Base-by-base conservation (phyloP, 2,888 invertebrate genomes). In the Molanna angustata region DNA sequence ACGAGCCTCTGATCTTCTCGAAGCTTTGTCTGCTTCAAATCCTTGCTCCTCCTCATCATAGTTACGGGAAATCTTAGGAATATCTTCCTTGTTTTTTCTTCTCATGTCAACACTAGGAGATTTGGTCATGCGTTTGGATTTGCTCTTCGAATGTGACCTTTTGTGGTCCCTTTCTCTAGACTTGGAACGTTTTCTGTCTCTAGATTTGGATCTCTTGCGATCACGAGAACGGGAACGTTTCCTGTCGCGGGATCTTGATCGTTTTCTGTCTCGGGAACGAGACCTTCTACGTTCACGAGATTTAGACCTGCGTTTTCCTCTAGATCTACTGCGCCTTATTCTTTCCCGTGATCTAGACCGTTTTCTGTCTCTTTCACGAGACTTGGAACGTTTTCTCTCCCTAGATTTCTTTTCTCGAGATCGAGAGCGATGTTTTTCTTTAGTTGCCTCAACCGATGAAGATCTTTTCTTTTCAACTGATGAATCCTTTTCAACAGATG, bases 141-240 rank as follows among this genome's bases (percentile, higher is more conserved):
- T 69, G 56, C 71, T 68, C 75, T 79, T 67, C 62, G 80, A 70
- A 63, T 70, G 60, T 2, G 71, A 67, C 63, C 76, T 70, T 0
- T 77, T 69, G 14, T 71, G 69, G 66, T 70, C 78, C 58, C 69
- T 74, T 56, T 77, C 77, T 40, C 77, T 70, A 1, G 80, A 81
- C 0, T 77, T 69, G 0, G 79, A 74, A n/a, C 70, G 60, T 52
- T 64, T 66, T 40, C 69, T 65, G 9, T 72, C 71, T 31, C 70
- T 41, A 66, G 69, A 66, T 18, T 66, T 61, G 7, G 65, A 62
- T n/a, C 79, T 73, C 61, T 79, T 83, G 19, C 78, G 72, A 31
- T 82, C 80, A 41, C 82, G 71, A 0, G 82, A 83, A 42, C 79
- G 70, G 6, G 81, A 78, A 22, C 80, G 67, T 65, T 84, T 80